Conservation (phyloP, 2,113 vertebrate genomes). For the Tympanuchus pallidicinctus region DNA sequence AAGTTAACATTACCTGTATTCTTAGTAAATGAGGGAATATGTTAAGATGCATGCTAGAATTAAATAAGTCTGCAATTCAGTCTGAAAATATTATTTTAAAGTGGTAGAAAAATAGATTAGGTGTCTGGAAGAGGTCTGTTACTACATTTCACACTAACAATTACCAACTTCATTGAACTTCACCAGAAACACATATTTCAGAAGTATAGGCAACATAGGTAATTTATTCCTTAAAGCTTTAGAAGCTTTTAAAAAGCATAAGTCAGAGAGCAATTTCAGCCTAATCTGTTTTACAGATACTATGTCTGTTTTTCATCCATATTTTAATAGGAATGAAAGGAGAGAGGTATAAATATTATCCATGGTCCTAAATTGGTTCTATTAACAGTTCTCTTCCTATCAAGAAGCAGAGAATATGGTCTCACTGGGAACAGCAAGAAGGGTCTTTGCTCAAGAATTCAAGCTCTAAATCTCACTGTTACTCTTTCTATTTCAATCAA, state of each 20-base stretch:
- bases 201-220: constrained; percentile 24
- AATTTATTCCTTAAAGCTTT: constrained; percentile 70
- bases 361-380: constrained; percentile 25
- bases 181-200: constrained; percentile 37
- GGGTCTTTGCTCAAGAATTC: constrained; percentile 17
- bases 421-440: neutral
- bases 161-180: constrained; percentile 15
- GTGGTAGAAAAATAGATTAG: neutral
- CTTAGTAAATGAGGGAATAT: neutral
- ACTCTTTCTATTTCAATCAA: neutral
- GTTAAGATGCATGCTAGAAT: neutral
- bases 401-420: neutral
- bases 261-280: constrained; percentile 39
- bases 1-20: neutral
- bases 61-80: neutral
- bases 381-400: constrained; percentile 57
- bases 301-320: constrained; percentile 13
- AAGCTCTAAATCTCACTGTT: neutral
- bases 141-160: neutral
- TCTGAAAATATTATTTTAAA: neutral
- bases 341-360: constrained; percentile 58
- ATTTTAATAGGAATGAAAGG: constrained; percentile 45
- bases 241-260: constrained; percentile 42
- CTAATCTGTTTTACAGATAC: constrained; percentile 40
- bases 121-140: neutral